Conservation (phyloP, 2,113 vertebrate genomes). For the Cyprinodon tularosa region DNA sequence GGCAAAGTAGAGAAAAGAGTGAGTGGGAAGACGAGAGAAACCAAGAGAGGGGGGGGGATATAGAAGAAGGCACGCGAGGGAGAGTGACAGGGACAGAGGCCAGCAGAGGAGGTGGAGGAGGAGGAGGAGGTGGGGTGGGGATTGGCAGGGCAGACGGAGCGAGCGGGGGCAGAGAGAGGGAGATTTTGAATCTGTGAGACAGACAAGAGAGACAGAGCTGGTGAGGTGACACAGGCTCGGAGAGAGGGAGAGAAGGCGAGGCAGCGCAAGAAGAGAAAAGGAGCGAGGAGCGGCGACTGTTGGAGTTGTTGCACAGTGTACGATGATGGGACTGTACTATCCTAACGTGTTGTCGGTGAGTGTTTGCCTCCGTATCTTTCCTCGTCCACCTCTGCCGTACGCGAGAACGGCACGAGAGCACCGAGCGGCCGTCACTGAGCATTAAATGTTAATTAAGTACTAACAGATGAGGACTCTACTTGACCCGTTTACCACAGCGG, state of each 20-base stretch:
- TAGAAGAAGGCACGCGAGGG: constrained; percentile 30
- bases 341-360: constrained; percentile 81
- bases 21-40: constrained; percentile 36
- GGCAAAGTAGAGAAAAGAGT: constrained; percentile 38
- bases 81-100: constrained; percentile 69
- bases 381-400: constrained; percentile 36
- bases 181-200: constrained; percentile 83
- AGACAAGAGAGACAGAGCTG: constrained; percentile 71
- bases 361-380: constrained; percentile 53
- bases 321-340: constrained; percentile 84
- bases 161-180: constrained; percentile 79
- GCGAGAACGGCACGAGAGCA: constrained; percentile 26
- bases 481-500: constrained; percentile 61
- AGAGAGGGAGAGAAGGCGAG: constrained; percentile 63
- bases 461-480: constrained; percentile 66
- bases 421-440: constrained; percentile 54
- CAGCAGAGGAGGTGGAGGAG: constrained; percentile 60
- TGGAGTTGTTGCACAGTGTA: constrained; percentile 74
- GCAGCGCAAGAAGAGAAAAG: constrained; percentile 61
- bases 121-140: constrained; percentile 37
- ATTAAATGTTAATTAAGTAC: constrained; percentile 71
- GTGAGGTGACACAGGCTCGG: constrained; percentile 69
- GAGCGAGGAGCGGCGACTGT: constrained; percentile 51
- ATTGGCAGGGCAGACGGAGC: constrained; percentile 71
- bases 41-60: constrained; percentile 5